Evolutionary conservation across 2,113 vertebrate species (phyloP), one percentile per base, ranked within the genome.

Genomic region (Machaerirhynchus nigripectus): DNA sequence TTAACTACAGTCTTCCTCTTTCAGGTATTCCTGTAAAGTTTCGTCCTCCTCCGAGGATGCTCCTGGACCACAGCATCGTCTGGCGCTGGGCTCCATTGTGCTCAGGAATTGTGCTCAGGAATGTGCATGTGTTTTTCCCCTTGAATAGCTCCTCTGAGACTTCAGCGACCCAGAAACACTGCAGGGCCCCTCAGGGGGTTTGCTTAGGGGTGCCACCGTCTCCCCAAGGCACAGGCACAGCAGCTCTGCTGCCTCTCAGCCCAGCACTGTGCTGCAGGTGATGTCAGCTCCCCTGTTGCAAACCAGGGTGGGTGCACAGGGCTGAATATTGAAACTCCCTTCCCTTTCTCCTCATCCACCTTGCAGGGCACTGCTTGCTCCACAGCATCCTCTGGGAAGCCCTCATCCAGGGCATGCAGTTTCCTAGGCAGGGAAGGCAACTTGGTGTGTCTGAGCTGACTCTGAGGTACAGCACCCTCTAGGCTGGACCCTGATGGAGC

Each of bases 1-100:
- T 97, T 95, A 95, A 79, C 79, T 93, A 71, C 21, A 92, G 77
- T 93, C 65, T 97, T 96, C 87, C 92, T 87, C 70, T 92, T 68
- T 83, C 95, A 96, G 96, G 90, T 97, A 87, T 95, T 96, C 65
- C 17, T 63, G 76, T 78, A 65, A 11, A 26, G 42, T 69, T 73
- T 68, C 0, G 0, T 89, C 50, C 80, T 95, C 6, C 0, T 93
- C 5, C 0, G 28, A 92, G 81, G 95, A 96, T 95, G 95, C 53
- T 13, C 91, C 63, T 79, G 95, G 95, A 96, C 96, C 92, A 71
- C 74, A 55, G 95, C 71, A 82, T 81, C 17, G 1, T 23, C 35
- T 67, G 93, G 61, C 0, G 0, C 88, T 88, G 69, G 69, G 73
- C 61, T 95, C 61, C 60, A 90, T 93, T 93, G 83, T 96, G 61